Percentiles rank a stretch among this genome's conserved stretches.
These are phyloP conservation scores for Stegophylla sp. DNA, from an alignment of 2,888 invertebrate genomes.

Conservation along the genomic window DNA sequence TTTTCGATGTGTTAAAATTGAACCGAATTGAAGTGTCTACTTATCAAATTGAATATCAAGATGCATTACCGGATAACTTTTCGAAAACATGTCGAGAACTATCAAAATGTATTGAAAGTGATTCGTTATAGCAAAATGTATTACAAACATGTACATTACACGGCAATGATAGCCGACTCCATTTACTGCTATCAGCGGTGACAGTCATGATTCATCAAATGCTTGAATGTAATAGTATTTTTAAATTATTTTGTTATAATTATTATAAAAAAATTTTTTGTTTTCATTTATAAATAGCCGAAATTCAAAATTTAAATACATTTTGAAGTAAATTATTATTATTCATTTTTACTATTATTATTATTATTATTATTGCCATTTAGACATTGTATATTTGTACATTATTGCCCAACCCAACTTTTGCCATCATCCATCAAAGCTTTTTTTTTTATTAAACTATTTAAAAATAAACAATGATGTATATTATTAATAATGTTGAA, in stretches of 20 bases:
- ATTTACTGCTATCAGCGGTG: slow-evolving; percentile 81
- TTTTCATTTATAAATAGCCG: slow-evolving; percentile 1
- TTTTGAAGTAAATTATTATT: too few species aligned
- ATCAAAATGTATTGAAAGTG: slow-evolving; percentile 74
- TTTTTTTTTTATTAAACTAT: too few species aligned
- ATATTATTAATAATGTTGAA: too few species aligned
- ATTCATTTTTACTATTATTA: slow-evolving; percentile 19
- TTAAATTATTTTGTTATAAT: background rate
- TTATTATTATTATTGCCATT: slow-evolving; percentile 29
- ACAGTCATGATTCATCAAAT: slow-evolving; percentile 80
- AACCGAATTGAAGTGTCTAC: slow-evolving; percentile 86
- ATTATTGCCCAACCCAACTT: too few species aligned
- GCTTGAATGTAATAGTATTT: slow-evolving; percentile 68
- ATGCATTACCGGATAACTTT: slow-evolving; percentile 84
- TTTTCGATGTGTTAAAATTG: slow-evolving; percentile 84
- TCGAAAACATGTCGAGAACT: slow-evolving; percentile 82
- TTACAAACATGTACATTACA: slow-evolving; percentile 68
- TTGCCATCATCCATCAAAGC: too few species aligned
- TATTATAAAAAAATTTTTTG: too few species aligned
- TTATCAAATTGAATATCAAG: slow-evolving; percentile 92
- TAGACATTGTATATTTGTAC: background rate
- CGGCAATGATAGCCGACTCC: slow-evolving; percentile 80
- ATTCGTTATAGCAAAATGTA: slow-evolving; percentile 72
- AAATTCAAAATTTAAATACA: slow-evolving; percentile 8
- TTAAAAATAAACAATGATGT: too few species aligned